Percentiles rank a stretch among this genome's conserved stretches.
Evolutionary conservation across 2,797 vertebrate genomes (phyloP).

Genomic region (Loris lydekkerianus): DNA sequence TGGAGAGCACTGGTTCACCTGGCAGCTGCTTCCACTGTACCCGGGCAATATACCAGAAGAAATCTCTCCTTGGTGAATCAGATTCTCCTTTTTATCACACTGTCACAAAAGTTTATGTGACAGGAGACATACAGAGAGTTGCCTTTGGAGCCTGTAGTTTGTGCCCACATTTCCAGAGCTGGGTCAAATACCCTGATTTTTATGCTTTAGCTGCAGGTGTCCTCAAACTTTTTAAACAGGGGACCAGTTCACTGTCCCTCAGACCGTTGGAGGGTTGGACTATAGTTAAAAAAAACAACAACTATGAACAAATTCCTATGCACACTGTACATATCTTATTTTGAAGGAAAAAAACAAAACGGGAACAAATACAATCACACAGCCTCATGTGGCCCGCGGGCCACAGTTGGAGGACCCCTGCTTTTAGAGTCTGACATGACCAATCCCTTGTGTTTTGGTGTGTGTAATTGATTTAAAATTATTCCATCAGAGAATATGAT

Average conservation of each 20-base stretch:
- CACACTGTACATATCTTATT: no score
- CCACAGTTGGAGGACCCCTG: no score
- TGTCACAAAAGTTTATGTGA: neutral
- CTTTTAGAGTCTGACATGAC: neutral
- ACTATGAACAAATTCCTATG: no score
- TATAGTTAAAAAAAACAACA: no score
- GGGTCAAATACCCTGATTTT: slow-evolving; percentile 8
- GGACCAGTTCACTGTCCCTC: no score
- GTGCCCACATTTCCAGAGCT: neutral
- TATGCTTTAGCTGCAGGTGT: neutral
- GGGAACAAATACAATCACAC: no score
- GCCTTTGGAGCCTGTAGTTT: neutral
- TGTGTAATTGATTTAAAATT: slow-evolving; percentile 60
- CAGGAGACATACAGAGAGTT: neutral
- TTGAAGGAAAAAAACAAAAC: no score
- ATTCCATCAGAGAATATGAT: neutral
- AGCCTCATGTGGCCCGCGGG: no score
- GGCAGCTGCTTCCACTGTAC: neutral
- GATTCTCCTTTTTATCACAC: neutral
- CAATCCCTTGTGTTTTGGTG: neutral
- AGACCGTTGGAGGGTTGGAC: no score
- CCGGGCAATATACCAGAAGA: neutral
- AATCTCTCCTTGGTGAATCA: neutral
- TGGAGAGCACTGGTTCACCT: neutral
- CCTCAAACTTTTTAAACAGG: no score